A percentile compares a stretch with the other conserved stretches of the same genome.
Conservation (phyloP, 2,797 vertebrate genomes). For the Sebastes jordani region DNA sequence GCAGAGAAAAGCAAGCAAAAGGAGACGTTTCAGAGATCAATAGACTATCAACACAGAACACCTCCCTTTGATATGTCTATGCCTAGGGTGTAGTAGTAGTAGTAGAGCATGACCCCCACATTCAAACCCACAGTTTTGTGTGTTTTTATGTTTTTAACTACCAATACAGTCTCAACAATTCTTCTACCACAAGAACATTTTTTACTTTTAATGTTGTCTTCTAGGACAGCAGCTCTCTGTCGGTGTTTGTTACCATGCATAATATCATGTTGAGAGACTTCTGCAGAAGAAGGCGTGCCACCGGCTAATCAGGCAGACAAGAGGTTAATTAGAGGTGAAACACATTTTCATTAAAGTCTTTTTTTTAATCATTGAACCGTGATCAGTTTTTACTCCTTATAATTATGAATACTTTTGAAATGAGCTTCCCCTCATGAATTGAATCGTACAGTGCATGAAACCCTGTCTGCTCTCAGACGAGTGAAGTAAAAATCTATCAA, state of each 20-base stretch:
- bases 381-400: slow-evolving; percentile 11
- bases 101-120: neutral
- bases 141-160: neutral
- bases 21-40: neutral
- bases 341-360: slow-evolving; percentile 14
- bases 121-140: neutral
- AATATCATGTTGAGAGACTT: slow-evolving; percentile 1
- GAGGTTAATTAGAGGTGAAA: slow-evolving; percentile 58
- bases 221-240: neutral
- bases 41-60: neutral
- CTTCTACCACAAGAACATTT: neutral
- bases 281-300: neutral
- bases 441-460: neutral
- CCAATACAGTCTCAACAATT: neutral
- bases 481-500: neutral
- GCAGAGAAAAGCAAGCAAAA: neutral
- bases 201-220: neutral
- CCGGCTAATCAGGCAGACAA: slow-evolving; percentile 23
- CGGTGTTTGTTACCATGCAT: neutral
- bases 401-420: slow-evolving; percentile 19
- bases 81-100: neutral
- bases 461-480: neutral
- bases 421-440: neutral
- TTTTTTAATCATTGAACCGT: slow-evolving; percentile 18
- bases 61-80: neutral